Evolutionary conservation across 23 tunicate species (phyloP).

Genomic region (Halocynthia roretzi): DNA sequence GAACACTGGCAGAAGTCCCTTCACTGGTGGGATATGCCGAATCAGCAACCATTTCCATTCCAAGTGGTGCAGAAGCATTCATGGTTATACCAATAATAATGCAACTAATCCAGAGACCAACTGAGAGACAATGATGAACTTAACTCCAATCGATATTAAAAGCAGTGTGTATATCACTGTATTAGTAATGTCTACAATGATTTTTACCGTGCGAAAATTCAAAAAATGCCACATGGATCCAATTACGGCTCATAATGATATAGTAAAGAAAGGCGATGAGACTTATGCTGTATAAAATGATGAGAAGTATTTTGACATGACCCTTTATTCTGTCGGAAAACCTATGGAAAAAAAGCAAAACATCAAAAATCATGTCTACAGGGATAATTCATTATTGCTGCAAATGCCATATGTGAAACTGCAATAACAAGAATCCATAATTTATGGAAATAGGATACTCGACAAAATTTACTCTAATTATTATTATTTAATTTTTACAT

Average conservation of each 20-base stretch:
- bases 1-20: slow-evolving; percentile 68
- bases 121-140: slow-evolving; percentile 25
- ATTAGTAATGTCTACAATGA: not conserved
- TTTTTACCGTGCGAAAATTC: slow-evolving; percentile 26
- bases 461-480: too few relatives aligned
- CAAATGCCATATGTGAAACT: not conserved
- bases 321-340: slow-evolving; percentile 77
- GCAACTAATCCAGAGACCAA: slow-evolving; percentile 52
- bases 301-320: slow-evolving; percentile 37
- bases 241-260: slow-evolving; percentile 30
- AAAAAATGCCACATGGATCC: slow-evolving; percentile 51
- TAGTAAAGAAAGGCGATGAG: slow-evolving; percentile 51
- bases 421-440: not conserved
- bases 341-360: slow-evolving; percentile 29
- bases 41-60: slow-evolving; percentile 88
- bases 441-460: not conserved
- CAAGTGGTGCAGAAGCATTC: slow-evolving; percentile 82
- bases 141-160: not conserved
- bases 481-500: not conserved
- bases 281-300: slow-evolving; percentile 30
- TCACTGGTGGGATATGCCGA: slow-evolving; percentile 80
- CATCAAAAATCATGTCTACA: not conserved
- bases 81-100: slow-evolving; percentile 57
- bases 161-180: not conserved
- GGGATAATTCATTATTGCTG: too few relatives aligned